Evolutionary conservation across 2,113 vertebrate genomes (phyloP).

Genomic region (Halichoeres trimaculatus): DNA sequence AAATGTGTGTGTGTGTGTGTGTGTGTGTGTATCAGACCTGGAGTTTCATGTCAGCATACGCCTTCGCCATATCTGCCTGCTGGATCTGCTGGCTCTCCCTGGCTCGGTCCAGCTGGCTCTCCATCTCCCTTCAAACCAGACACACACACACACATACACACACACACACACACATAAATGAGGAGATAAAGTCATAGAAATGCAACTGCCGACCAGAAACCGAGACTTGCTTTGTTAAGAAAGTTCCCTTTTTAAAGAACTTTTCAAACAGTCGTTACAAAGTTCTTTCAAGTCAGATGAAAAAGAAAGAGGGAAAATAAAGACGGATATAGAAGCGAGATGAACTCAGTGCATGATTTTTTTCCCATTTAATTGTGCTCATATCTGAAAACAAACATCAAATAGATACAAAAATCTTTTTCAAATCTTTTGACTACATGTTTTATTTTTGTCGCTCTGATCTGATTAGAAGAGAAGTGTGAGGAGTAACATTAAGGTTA

Average conservation of each 20-base stretch:
- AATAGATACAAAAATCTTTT: background rate
- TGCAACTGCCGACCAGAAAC: constrained; percentile 13
- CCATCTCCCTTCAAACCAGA: constrained; percentile 89
- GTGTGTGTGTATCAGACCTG: constrained; percentile 82
- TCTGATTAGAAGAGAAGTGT: background rate
- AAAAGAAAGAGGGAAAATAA: background rate
- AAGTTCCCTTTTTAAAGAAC: constrained; percentile 13
- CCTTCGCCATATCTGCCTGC: constrained; percentile 91
- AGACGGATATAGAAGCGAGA: background rate
- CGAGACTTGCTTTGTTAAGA: constrained; percentile 5
- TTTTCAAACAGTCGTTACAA: background rate
- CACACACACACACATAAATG: constrained; percentile 9
- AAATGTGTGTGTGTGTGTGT: constrained; percentile 11
- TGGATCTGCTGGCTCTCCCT: constrained; percentile 90
- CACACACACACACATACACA: constrained; percentile 13
- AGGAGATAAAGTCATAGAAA: constrained; percentile 27
- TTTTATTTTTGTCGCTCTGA: background rate
- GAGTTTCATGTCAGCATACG: constrained; percentile 92
- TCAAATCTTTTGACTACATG: background rate
- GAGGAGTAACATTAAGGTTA: background rate
- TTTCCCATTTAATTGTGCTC: background rate
- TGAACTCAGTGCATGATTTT: background rate
- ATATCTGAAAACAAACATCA: background rate
- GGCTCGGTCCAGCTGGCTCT: constrained; percentile 87
- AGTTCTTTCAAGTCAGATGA: background rate